phyloP scores from a whole-genome alignment of 2,113 vertebrate genomes.

The Calyptomena viridis region DNA sequence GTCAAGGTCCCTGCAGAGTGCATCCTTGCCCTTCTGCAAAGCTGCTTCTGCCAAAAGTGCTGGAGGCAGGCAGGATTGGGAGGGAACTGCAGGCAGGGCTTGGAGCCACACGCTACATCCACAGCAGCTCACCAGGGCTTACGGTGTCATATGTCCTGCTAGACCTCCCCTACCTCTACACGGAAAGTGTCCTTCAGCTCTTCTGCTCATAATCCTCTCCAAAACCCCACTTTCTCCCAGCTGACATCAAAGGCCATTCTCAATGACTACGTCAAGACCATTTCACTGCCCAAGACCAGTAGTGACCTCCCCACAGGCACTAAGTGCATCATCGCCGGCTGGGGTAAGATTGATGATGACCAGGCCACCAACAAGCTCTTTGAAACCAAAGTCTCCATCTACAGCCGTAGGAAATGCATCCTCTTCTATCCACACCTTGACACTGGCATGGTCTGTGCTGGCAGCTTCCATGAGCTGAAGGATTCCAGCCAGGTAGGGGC shows the following conservation, averaged over 20 bases:
- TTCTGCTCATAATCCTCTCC: neutral
- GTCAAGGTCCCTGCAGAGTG: neutral
- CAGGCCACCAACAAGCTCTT: neutral
- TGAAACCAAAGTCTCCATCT: constrained; percentile 57
- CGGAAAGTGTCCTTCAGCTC: neutral
- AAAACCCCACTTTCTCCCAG: neutral
- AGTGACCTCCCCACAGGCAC: neutral
- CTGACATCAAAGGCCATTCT: neutral
- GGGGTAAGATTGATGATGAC: neutral
- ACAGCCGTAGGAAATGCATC: constrained; percentile 29
- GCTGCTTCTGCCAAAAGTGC: neutral
- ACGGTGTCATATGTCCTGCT: neutral
- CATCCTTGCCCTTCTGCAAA: neutral
- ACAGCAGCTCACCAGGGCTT: neutral
- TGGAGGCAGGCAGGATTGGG: neutral
- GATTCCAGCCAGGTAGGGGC: constrained; percentile 51
- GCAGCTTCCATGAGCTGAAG: constrained; percentile 17
- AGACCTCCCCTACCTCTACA: neutral
- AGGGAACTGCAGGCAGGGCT: neutral
- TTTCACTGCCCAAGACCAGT: neutral
- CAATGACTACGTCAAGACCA: neutral
- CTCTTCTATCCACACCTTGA: neutral
- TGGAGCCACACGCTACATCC: neutral
- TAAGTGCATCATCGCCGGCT: neutral
- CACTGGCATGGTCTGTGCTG: constrained; percentile 40